phyloP scores from a whole-genome alignment of 2,797 vertebrate species.

The Coilia nasus region DNA sequence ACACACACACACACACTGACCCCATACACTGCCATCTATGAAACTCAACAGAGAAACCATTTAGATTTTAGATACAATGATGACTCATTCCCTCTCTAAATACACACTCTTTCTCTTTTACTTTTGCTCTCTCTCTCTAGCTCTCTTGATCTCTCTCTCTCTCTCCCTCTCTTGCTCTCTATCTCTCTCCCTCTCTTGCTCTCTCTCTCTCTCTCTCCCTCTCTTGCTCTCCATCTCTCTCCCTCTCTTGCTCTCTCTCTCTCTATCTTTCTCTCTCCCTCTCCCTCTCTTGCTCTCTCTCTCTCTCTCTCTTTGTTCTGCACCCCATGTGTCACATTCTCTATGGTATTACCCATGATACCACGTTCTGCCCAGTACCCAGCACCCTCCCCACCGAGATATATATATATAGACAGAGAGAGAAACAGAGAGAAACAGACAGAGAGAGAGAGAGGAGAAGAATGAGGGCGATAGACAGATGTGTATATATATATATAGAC shows the following conservation, averaged over 20 bases:
- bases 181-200: not conserved
- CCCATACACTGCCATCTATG: not conserved
- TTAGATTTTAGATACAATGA: not conserved
- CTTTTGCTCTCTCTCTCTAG: too few species aligned
- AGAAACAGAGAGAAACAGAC: too few species aligned
- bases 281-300: not conserved
- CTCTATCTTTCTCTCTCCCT: constrained; percentile 4
- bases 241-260: not conserved
- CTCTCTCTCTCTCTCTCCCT: not conserved
- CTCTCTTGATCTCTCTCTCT: not conserved
- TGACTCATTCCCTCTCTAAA: not conserved
- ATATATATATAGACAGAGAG: too few species aligned
- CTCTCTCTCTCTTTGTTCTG: not conserved
- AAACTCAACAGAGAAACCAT: not conserved
- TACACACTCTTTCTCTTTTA: not conserved
- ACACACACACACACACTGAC: too few species aligned
- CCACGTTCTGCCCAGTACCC: not conserved
- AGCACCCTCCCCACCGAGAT: too few species aligned
- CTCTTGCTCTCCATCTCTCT: too few species aligned
- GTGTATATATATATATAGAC: too few species aligned
- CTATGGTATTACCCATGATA: not conserved
- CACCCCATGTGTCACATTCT: too few species aligned
- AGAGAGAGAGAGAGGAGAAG: too few species aligned
- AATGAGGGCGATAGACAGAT: too few species aligned
- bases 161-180: not conserved